A percentile compares a stretch with the other conserved stretches of the same genome.
Conservation (phyloP, 37 sponge, comb jelly and placozoan genomes). For the Amphimedon queenslandica region DNA sequence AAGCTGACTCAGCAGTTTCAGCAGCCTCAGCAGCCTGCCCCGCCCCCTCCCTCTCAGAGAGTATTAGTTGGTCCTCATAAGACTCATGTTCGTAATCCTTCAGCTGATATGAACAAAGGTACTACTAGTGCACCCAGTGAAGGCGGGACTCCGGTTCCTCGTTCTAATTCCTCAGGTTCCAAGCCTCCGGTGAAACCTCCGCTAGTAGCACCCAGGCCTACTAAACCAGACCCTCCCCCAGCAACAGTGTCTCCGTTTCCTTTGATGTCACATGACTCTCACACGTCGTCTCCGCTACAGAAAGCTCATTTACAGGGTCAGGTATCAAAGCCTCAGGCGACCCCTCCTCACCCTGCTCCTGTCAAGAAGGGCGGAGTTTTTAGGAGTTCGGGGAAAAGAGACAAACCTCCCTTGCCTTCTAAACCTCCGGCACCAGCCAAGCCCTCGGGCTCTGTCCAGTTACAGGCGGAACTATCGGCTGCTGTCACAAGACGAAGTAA, state of each 20-base stretch:
- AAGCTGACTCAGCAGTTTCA: slow-evolving; percentile 33
- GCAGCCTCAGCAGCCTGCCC: neutral
- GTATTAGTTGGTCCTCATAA: slow-evolving; percentile 30
- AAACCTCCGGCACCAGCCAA: neutral
- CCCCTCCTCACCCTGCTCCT: neutral
- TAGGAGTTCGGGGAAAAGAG: neutral
- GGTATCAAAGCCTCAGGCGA: neutral
- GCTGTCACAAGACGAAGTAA: neutral
- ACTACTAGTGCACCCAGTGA: neutral
- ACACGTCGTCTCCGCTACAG: neutral
- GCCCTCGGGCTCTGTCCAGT: neutral
- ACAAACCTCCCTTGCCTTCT: slow-evolving; percentile 2
- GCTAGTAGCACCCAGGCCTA: neutral
- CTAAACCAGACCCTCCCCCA: neutral
- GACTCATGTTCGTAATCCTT: neutral
- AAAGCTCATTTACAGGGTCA: slow-evolving; percentile 9
- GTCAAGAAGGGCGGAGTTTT: neutral
- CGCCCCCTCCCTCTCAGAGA: slow-evolving; percentile 4
- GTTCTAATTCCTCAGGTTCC: neutral
- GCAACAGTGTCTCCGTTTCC: slow-evolving; percentile 13
- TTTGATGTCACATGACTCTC: slow-evolving; percentile 16
- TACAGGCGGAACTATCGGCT: slow-evolving; percentile 1
- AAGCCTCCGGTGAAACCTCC: neutral
- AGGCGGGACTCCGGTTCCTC: neutral
- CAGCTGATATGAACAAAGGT: neutral